Evolutionary conservation across 1,140 invertebrate species (phyloP), one percentile per base, ranked within the genome.

Genomic region (Drosophila watanabei): DNA sequence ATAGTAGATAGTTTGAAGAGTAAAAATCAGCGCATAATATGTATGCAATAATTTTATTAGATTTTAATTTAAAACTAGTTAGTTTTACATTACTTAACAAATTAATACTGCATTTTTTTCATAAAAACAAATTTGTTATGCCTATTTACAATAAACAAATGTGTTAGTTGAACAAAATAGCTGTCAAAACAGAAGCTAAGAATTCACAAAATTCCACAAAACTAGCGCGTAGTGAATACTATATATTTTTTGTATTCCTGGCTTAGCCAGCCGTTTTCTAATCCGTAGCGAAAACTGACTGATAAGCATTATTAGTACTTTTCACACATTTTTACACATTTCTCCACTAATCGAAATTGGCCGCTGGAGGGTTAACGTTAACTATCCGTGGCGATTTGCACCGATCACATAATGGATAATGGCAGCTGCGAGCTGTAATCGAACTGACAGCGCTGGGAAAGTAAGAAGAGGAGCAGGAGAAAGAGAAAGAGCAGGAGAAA

Each of bases 361-460:
- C 63, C 41, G 63, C 33, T 61, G 58, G 41, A 61, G 48, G 48
- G 30, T 30, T 37, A 54, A 41, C 68, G 10, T 30, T 30, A 37
- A 41, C 68, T 54, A 70, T 45, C 37, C 46, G 46, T 13, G 32
- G 32, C 28, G 43, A 72, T 58, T 35, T 66, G 66, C 18, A 28
- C 37, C 33, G 63, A 82, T 70, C 61, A 24, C 54, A 80, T 82
- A 57, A 76, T 76, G 49, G 57, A 79, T 85, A 86, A 79, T 72
- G 80, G 79, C 51, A 61, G 81, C 59, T 80, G 35, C 32, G 51
- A 57, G 6, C 20, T 57, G 54, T 62, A 51, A 77, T 80, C 76
- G 45, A 72, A 72, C 49, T 48, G 69, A 70, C 68, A 63, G 52
- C 37, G 61, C 49, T 45, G 65, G 49, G 48, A 63, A 61, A 81